phyloP scores from a whole-genome alignment of 92 coral and sea anemone species.

The Anthopleura xanthogrammica region DNA sequence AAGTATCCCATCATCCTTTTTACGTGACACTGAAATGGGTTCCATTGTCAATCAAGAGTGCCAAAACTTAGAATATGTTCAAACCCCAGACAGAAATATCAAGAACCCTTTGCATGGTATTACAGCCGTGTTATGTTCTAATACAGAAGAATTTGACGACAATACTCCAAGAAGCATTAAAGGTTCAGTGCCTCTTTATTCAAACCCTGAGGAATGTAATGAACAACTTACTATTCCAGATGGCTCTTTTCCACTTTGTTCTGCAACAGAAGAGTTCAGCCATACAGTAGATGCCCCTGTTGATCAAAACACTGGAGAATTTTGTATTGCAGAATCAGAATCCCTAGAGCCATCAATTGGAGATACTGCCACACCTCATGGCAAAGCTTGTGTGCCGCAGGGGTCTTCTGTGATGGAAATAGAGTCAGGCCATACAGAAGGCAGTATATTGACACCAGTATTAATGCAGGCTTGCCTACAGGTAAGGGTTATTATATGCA shows the following conservation, averaged over 20 bases:
- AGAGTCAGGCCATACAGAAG: slow-evolving; percentile 1
- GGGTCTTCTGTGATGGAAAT: slow-evolving; percentile 31
- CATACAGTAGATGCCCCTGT: no score
- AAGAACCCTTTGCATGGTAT: no score
- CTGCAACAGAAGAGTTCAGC: slow-evolving; percentile 13
- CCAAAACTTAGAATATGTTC: neutral
- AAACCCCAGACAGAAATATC: neutral
- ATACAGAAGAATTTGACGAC: neutral
- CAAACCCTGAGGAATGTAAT: slow-evolving; percentile 16
- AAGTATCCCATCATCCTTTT: neutral
- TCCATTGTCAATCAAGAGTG: neutral
- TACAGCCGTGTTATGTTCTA: neutral
- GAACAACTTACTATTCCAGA: neutral
- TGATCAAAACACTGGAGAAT: neutral
- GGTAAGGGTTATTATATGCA: slow-evolving; percentile 26
- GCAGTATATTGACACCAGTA: slow-evolving; percentile 41
- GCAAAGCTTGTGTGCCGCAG: slow-evolving; percentile 56
- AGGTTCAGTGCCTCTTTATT: neutral
- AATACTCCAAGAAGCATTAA: neutral
- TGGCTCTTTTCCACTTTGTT: slow-evolving; percentile 30
- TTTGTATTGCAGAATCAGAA: neutral
- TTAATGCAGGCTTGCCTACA: slow-evolving; percentile 77
- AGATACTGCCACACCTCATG: slow-evolving; percentile 73
- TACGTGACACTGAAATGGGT: neutral
- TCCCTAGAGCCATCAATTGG: slow-evolving; percentile 58